Base-by-base conservation (phyloP, 1,140 invertebrate genomes). In the Cydia splendana region DNA sequence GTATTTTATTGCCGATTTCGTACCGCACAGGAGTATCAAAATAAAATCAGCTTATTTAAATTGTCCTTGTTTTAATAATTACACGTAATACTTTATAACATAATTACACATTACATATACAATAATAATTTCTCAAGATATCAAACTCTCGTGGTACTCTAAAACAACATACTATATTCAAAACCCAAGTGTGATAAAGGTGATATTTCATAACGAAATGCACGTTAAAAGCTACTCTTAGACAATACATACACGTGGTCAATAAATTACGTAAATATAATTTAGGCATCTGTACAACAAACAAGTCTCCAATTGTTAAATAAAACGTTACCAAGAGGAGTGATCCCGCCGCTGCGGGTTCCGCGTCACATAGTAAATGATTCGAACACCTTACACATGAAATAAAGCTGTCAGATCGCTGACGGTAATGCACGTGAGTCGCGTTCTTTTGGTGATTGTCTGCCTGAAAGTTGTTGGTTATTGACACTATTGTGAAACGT, bases 181-280 rank as follows among this genome's bases (percentile, higher is more conserved):
- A 88, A 91, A 89, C 87, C 87, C 84, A 88, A 80, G 81, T 85
- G 82, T 87, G 84, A 88, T 87, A 88, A 87, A 82, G 81, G 80
- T 84, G 81, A 80, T 82, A 80, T 85, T 87, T 81, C 78, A 85
- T 84, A 93, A 93, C 91, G 85, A 91, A 93, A 93, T 91, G 89
- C 89, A 89, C 76, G 83, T 85, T 84, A 79, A 87, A 83, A 86
- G 81, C 87, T 91, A 89, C 88, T 78, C 84, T 87, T 91, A 89
- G 77, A 80, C 79, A 77, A 82, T 81, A 80, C 77, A 80, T 88
- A 91, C 81, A 87, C 80, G 85, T 71, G 79, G 83, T 89, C 85
- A 93, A 93, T 93, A 93, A 93, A 88, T 93, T 93, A 93, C 90
- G 89, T 92, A 92, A 90, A 90, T 91, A 91, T 91, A 93, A 91